Percentiles rank a stretch among this genome's conserved stretches.
Conservation (phyloP, 2,888 invertebrate species). For the Spodoptera exigua region DNA sequence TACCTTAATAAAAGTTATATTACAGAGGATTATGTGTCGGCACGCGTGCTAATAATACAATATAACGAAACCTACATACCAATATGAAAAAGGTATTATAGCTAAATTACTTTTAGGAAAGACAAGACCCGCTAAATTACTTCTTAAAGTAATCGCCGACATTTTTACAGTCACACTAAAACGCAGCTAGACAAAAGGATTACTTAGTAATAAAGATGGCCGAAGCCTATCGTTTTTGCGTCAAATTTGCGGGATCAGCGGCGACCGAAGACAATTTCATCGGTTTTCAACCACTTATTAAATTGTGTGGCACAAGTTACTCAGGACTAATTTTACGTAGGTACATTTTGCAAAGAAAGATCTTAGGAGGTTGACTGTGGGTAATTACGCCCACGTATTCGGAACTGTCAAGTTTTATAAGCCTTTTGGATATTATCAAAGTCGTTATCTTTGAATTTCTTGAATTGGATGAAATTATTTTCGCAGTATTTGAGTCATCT, state of each 20-base stretch:
- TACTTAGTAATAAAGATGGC: constrained; percentile 63
- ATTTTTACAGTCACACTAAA: constrained; percentile 48
- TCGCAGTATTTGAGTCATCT: constrained; percentile 7
- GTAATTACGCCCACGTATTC: too few relatives aligned
- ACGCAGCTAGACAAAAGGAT: constrained; percentile 54
- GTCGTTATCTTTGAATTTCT: constrained; percentile 1
- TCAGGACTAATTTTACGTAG: neutral
- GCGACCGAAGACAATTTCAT: constrained; percentile 66
- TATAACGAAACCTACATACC: constrained; percentile 23
- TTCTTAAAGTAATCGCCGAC: constrained; percentile 52
- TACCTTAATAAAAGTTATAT: constrained; percentile 47
- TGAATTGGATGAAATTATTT: constrained; percentile 1
- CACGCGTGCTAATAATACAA: constrained; percentile 32
- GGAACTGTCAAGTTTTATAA: too few relatives aligned
- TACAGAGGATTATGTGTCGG: constrained; percentile 35
- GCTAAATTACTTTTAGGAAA: constrained; percentile 50
- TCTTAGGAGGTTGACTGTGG: too few relatives aligned
- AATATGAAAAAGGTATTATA: constrained; percentile 26
- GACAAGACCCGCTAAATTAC: constrained; percentile 52
- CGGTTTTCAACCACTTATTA: constrained; percentile 60
- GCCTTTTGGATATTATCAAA: neutral
- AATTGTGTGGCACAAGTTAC: constrained; percentile 38
- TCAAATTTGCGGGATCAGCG: constrained; percentile 58
- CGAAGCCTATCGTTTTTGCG: constrained; percentile 60
- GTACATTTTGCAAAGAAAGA: neutral